phyloP scores from a whole-genome alignment of 2,888 invertebrate genomes.

The Rosalia funebris region DNA sequence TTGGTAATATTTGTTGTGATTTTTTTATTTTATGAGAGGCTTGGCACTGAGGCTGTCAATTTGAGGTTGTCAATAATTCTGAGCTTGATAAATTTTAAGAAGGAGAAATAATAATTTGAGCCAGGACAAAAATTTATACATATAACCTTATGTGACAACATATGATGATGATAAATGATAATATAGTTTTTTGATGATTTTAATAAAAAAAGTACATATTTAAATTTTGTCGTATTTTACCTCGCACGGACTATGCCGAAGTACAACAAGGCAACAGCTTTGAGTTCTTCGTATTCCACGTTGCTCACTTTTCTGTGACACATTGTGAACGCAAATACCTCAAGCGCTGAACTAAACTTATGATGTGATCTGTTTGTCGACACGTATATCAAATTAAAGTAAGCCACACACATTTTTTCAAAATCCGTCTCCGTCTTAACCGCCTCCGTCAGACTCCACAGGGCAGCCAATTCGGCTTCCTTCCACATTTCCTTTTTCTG shows the following conservation, averaged over 20 bases:
- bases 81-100: no score
- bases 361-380: constrained; percentile 56
- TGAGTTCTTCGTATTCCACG: constrained; percentile 64
- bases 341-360: constrained; percentile 55
- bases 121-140: no score
- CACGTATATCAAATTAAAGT: constrained; percentile 66
- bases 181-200: no score
- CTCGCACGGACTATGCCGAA: constrained; percentile 63
- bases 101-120: no score
- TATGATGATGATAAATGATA: no score
- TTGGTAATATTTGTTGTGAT: no score
- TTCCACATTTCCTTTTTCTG: constrained; percentile 57
- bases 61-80: no score
- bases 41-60: no score
- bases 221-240: no score
- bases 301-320: constrained; percentile 59
- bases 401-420: constrained; percentile 66
- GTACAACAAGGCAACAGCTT: constrained; percentile 63
- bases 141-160: no score
- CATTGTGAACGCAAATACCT: constrained; percentile 61
- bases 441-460: constrained; percentile 69
- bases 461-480: constrained; percentile 68
- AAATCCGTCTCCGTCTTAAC: constrained; percentile 67
- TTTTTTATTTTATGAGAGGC: no score
- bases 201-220: no score